Percentiles rank a stretch among this genome's conserved stretches.
phyloP scores from a whole-genome alignment of 2,797 vertebrate species.

The Lepus townsendii region DNA sequence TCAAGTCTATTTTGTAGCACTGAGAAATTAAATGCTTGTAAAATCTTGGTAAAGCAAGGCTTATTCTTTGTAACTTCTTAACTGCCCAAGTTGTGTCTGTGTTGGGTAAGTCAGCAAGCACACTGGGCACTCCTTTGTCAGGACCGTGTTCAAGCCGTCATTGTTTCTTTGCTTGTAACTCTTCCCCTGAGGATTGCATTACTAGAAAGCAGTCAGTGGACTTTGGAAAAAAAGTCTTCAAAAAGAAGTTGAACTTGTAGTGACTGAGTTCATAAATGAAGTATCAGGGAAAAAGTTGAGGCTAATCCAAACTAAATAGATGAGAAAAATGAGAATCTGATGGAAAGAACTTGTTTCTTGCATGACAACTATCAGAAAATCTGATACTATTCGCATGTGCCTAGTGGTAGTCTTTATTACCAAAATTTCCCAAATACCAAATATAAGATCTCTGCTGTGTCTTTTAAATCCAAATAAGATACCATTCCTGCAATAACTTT shows the following conservation, averaged over 20 bases:
- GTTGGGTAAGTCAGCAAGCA: constrained; percentile 39
- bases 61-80: constrained; percentile 71
- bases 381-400: neutral
- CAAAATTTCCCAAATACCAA: constrained; percentile 43
- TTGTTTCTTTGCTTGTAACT: constrained; percentile 50
- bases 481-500: constrained; percentile 29
- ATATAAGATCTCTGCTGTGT: neutral
- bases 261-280: constrained; percentile 47
- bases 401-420: constrained; percentile 36
- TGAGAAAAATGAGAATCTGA: neutral
- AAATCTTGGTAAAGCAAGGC: constrained; percentile 72
- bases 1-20: constrained; percentile 84
- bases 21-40: constrained; percentile 84
- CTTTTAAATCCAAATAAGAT: constrained; percentile 26
- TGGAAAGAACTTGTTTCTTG: constrained; percentile 43
- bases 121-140: constrained; percentile 39
- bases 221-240: constrained; percentile 48
- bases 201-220: constrained; percentile 39
- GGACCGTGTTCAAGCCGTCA: constrained; percentile 55
- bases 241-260: constrained; percentile 53
- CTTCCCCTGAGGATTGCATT: constrained; percentile 7
- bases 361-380: constrained; percentile 30
- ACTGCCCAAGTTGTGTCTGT: constrained; percentile 54
- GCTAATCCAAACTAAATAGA: constrained; percentile 41
- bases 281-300: constrained; percentile 46